These are phyloP conservation scores for Eurypyga helias DNA, from an alignment of 2,113 vertebrate species.

Conservation along the genomic window DNA sequence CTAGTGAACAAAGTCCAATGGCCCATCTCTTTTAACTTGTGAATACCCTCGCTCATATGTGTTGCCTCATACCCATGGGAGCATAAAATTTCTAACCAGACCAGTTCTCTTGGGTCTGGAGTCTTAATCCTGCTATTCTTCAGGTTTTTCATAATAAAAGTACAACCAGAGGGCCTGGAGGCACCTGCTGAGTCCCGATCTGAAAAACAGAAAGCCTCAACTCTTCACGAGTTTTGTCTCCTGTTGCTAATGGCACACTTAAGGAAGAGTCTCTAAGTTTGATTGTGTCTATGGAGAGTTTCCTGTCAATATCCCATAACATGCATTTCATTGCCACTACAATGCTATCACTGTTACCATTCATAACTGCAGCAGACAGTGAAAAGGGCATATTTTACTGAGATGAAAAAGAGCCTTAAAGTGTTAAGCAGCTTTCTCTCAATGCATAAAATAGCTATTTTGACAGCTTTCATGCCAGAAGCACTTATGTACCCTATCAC, in stretches of 20 bases:
- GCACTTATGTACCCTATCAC: background rate
- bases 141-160: background rate
- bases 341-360: background rate
- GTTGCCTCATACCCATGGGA: background rate
- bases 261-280: background rate
- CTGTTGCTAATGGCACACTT: background rate
- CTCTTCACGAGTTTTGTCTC: background rate
- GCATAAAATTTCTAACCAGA: background rate
- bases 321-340: background rate
- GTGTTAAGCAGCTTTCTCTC: slow-evolving; percentile 25
- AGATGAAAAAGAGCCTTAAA: slow-evolving; percentile 18
- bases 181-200: background rate
- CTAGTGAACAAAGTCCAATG: background rate
- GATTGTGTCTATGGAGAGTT: background rate
- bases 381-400: slow-evolving; percentile 18
- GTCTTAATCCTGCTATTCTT: background rate
- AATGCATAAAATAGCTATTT: slow-evolving; percentile 9
- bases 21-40: background rate
- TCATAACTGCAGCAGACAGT: slow-evolving; percentile 3
- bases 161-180: background rate
- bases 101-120: background rate
- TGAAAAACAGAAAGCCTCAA: background rate
- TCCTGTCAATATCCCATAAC: slow-evolving; percentile 20
- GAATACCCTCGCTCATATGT: background rate
- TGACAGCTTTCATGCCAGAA: background rate